phyloP scores from a whole-genome alignment of 2,113 vertebrate species.

The Zapus hudsonius region DNA sequence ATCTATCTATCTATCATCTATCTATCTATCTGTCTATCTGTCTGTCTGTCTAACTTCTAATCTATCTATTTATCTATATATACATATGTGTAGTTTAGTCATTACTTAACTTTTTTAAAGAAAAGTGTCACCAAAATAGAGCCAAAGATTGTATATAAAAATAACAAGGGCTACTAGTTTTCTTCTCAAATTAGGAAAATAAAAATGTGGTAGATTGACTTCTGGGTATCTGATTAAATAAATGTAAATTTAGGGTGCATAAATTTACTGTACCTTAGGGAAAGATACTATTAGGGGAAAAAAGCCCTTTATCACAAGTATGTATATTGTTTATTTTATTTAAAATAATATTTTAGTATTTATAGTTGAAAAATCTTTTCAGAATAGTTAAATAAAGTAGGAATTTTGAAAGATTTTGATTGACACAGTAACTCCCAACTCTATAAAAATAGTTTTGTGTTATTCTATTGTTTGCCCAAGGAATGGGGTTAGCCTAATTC shows the following conservation, averaged over 20 bases:
- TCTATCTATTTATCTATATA: not conserved
- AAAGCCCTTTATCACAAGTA: not conserved
- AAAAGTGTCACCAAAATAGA: not conserved
- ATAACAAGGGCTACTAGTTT: not conserved
- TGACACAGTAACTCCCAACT: too few relatives aligned
- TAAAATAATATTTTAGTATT: not conserved
- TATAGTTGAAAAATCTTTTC: not conserved
- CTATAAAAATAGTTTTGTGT: too few relatives aligned
- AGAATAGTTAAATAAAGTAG: too few relatives aligned
- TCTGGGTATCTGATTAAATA: not conserved
- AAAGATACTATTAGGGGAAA: not conserved
- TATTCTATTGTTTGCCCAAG: too few relatives aligned
- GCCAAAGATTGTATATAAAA: not conserved
- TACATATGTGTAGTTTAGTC: too few relatives aligned
- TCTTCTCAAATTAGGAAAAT: not conserved
- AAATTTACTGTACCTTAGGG: not conserved
- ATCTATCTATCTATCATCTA: too few relatives aligned
- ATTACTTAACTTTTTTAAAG: too few relatives aligned
- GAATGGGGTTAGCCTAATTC: too few relatives aligned
- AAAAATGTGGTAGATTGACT: not conserved
- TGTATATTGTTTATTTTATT: not conserved
- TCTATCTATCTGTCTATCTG: too few relatives aligned
- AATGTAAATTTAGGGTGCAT: not conserved
- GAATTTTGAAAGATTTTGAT: too few relatives aligned
- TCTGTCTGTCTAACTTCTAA: too few relatives aligned